Conservation (phyloP, 35 echinoderm and acorn worm species). For the Eucidaris tribuloides region DNA sequence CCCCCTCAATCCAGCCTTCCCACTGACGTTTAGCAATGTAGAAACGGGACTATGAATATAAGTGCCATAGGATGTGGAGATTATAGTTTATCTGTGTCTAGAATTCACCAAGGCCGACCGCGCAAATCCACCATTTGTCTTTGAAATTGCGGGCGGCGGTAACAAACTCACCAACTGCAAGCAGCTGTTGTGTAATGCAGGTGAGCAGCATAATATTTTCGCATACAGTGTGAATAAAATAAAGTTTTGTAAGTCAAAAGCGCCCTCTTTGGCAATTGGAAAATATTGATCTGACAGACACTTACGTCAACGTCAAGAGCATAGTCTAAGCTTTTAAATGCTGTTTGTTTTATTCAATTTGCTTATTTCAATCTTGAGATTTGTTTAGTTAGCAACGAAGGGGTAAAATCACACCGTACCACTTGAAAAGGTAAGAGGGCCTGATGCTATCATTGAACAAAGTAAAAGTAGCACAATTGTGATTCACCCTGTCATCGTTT, state of each 20-base stretch:
- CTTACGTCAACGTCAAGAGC: no score
- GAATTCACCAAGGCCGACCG: slow-evolving; percentile 53
- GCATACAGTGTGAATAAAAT: neutral
- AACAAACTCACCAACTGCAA: slow-evolving; percentile 51
- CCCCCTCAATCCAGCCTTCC: slow-evolving; percentile 17
- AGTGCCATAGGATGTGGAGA: slow-evolving; percentile 58
- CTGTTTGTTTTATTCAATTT: no score
- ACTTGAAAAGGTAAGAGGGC: neutral
- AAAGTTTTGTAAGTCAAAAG: no score
- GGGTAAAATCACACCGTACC: no score
- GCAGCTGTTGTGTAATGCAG: slow-evolving; percentile 44
- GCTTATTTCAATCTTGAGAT: no score
- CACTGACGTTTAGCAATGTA: slow-evolving; percentile 31
- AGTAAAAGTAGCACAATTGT: no score
- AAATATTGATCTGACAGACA: no score
- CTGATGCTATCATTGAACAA: no score
- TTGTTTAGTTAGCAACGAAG: neutral
- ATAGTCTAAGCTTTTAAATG: no score
- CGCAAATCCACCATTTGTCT: slow-evolving; percentile 43
- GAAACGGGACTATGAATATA: slow-evolving; percentile 33
- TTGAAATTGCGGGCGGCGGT: slow-evolving; percentile 29
- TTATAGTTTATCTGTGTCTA: slow-evolving; percentile 52
- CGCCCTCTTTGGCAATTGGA: no score
- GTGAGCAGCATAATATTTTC: slow-evolving; percentile 3
- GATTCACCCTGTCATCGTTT: no score